phyloP scores from a whole-genome alignment of 2,888 invertebrate species.

The Hemaris fuciformis region DNA sequence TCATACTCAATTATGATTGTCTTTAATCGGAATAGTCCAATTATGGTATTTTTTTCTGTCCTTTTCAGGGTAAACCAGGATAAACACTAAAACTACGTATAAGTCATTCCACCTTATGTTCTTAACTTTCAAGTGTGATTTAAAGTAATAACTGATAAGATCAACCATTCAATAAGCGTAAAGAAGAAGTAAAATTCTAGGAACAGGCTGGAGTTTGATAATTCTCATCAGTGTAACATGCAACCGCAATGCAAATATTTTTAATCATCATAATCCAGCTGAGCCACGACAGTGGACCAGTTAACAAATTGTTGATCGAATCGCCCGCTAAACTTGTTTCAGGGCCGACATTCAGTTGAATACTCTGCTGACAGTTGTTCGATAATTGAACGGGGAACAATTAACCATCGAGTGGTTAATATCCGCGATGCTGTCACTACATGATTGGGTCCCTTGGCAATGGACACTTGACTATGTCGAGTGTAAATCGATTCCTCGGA shows the following conservation, averaged over 20 bases:
- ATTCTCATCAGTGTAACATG: background rate
- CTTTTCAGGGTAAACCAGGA: too few relatives aligned
- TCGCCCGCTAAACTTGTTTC: constrained; percentile 53
- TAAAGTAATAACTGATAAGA: too few relatives aligned
- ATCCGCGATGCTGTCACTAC: constrained; percentile 70
- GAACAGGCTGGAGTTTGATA: background rate
- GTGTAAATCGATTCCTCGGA: constrained; percentile 63
- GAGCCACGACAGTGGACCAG: background rate
- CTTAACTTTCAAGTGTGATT: too few relatives aligned
- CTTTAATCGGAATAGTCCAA: too few relatives aligned
- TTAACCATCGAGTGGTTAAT: constrained; percentile 77
- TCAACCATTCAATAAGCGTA: background rate
- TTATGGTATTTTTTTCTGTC: too few relatives aligned
- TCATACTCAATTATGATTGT: too few relatives aligned
- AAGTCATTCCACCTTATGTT: too few relatives aligned
- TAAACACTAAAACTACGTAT: too few relatives aligned
- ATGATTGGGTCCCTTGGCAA: constrained; percentile 60
- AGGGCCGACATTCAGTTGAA: constrained; percentile 42
- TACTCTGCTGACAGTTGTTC: constrained; percentile 70
- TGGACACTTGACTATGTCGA: constrained; percentile 60
- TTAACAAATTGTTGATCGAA: constrained; percentile 40
- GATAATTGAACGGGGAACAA: constrained; percentile 79
- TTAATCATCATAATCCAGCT: constrained; percentile 12
- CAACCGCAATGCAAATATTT: background rate
- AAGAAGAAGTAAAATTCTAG: background rate